These are phyloP conservation scores for Progne subis DNA, from an alignment of 2,113 vertebrate species.

Conservation along the genomic window DNA sequence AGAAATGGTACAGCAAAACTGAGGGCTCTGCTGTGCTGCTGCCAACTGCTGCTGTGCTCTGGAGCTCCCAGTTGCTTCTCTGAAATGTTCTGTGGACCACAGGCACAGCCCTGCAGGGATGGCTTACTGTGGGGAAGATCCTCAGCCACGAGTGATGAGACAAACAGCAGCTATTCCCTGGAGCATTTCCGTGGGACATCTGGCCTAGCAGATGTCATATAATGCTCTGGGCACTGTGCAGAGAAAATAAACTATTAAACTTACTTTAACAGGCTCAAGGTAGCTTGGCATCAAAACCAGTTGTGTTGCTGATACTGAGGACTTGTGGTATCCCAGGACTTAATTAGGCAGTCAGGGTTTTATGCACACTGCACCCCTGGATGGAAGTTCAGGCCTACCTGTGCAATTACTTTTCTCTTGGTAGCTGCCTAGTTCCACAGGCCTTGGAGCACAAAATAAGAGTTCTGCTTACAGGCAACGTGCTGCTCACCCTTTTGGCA, in stretches of 20 bases:
- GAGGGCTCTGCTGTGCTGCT: not conserved
- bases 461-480: not conserved
- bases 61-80: not conserved
- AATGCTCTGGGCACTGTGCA: not conserved
- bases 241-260: not conserved
- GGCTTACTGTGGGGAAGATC: not conserved
- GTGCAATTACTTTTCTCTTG: not conserved
- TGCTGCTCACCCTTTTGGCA: not conserved
- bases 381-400: not conserved
- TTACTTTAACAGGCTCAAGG: not conserved
- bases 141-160: not conserved
- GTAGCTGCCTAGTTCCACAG: not conserved
- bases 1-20: not conserved
- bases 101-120: not conserved
- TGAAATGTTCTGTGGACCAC: rapidly evolving
- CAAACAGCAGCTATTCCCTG: not conserved
- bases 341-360: not conserved
- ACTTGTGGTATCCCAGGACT: not conserved
- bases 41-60: not conserved
- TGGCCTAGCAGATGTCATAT: not conserved
- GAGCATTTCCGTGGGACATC: not conserved
- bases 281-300: not conserved
- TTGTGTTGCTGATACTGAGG: not conserved
- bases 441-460: not conserved
- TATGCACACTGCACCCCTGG: not conserved